Evolutionary conservation across 2,888 invertebrate genomes (phyloP), one percentile per base, ranked within the genome.

Genomic region (Linnaemya tessellans): DNA sequence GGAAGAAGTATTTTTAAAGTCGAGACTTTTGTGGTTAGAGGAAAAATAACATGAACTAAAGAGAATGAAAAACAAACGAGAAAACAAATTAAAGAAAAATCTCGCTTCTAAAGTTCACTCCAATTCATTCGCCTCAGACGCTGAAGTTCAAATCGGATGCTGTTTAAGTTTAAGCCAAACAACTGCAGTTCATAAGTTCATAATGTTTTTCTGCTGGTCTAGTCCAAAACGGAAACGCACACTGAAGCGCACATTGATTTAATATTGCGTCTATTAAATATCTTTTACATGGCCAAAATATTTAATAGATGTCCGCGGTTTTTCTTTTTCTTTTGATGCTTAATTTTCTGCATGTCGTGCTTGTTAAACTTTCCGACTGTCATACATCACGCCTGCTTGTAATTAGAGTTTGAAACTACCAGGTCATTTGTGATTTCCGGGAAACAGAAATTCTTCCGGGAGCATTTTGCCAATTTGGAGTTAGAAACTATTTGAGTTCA

Each of bases 261-360:
- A 56, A 43, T 62, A 70, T 62, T 35, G 60, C 54, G 7, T 75
- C 74, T 70, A 70, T 58, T 65, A 25, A 25, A 25, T 51, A 79
- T 65, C 43, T 79, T 18, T 67, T 60, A 83, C 58, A 65, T 58
- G 74, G 30, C 22, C 60, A 51, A 74, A 43, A 70, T 65, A 13
- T 20, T 67, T 38, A 78, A 68, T 35, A 18, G 43, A 3, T 41
- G 51, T 35, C 15, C n/a, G n/a, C n/a, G 18, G 18, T 35, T 49
- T 4, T 18, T 30, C 11, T 41, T 1, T 11, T 20, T 35, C 51
- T 20, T 15, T 51, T 13, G 3, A 35, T 20, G 51, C 20, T 18
- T 15, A 38, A 41, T n/a, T 54, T 54, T 20, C 10, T n/a, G 0
- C 18, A 54, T 46, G n/a, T 46, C 15, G n/a, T 15, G 15, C 1